A percentile compares a stretch with the other conserved stretches of the same genome.
Conservation (phyloP, 2,888 invertebrate species). For the Anarsia innoxiella region DNA sequence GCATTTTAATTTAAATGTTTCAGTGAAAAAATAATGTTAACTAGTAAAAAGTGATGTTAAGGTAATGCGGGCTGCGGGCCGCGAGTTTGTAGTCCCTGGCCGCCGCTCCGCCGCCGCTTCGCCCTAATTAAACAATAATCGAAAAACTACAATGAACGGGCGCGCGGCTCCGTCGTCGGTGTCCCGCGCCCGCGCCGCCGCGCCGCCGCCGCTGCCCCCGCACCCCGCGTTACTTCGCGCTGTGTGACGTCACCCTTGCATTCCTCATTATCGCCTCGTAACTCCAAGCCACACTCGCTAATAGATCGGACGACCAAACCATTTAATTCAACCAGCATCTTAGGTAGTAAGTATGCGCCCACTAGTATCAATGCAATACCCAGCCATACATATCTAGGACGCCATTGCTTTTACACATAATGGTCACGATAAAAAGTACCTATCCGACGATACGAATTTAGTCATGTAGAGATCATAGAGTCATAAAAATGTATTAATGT, state of each 20-base stretch:
- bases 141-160: slow-evolving; percentile 75
- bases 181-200: slow-evolving; percentile 36
- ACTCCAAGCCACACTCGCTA: slow-evolving; percentile 54
- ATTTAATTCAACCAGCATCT: too few species aligned
- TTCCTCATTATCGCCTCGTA: slow-evolving; percentile 70
- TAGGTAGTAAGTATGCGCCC: too few species aligned
- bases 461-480: too few species aligned
- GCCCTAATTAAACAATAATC: slow-evolving; percentile 76
- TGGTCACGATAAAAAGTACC: too few species aligned
- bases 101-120: slow-evolving; percentile 74
- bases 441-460: too few species aligned
- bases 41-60: too few species aligned
- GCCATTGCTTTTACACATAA: too few species aligned
- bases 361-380: too few species aligned
- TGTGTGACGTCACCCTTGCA: slow-evolving; percentile 66
- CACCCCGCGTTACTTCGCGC: slow-evolving; percentile 21
- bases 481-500: too few species aligned
- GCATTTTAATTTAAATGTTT: too few species aligned
- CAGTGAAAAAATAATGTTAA: too few species aligned
- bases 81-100: slow-evolving; percentile 48
- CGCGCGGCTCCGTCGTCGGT: slow-evolving; percentile 66
- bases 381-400: too few species aligned
- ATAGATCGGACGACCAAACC: slow-evolving; percentile 29
- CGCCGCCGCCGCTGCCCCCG: slow-evolving; percentile 31
- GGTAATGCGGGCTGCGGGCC: slow-evolving; percentile 58